These are phyloP conservation scores for Cryptotermes secundus DNA, from an alignment of 1,140 invertebrate species.

Conservation along the genomic window DNA sequence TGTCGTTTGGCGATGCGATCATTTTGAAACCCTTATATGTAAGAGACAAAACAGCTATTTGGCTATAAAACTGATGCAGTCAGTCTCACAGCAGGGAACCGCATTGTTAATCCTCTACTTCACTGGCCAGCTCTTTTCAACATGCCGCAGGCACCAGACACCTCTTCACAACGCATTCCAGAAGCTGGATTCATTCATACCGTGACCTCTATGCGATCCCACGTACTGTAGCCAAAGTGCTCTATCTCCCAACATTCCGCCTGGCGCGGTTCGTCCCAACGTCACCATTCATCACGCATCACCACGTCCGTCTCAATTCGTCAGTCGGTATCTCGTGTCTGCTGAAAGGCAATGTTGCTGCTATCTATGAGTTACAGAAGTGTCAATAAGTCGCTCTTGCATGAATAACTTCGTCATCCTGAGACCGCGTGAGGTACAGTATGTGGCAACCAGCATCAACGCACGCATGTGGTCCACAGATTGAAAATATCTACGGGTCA, in stretches of 20 bases:
- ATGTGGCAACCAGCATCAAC: not conserved
- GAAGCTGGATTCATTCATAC: constrained; percentile 7
- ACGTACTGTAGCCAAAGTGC: not conserved
- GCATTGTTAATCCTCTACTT: not conserved
- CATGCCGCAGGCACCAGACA: not conserved
- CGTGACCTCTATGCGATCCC: not conserved
- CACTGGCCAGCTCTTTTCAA: not conserved
- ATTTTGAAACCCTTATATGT: too few relatives aligned
- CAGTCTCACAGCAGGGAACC: not conserved
- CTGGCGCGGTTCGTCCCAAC: not conserved
- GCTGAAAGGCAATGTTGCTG: not conserved
- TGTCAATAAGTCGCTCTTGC: not conserved
- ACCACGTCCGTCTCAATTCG: not conserved
- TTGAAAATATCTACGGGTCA: not conserved
- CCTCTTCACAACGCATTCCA: not conserved
- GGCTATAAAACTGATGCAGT: not conserved
- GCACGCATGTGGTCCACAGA: not conserved
- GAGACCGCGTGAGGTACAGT: not conserved
- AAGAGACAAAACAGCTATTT: not conserved
- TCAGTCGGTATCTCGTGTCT: not conserved
- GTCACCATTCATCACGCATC: not conserved
- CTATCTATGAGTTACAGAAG: not conserved
- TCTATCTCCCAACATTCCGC: not conserved
- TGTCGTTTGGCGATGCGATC: too few relatives aligned
- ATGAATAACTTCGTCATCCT: not conserved